Conservation (phyloP, 2,888 invertebrate species). For the Aphrophora alni region DNA sequence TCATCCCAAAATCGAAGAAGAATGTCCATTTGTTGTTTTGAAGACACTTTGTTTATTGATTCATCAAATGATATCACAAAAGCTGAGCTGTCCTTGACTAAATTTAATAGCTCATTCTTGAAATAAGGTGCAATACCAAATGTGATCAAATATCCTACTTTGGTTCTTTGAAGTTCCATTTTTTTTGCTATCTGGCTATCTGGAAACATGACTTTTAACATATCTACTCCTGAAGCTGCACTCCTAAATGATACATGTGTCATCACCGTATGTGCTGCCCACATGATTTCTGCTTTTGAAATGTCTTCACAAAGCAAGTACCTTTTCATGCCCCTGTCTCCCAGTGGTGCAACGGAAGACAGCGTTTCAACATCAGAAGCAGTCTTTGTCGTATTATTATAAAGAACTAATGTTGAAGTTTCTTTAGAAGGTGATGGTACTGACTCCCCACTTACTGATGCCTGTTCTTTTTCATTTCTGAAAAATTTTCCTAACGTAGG, state of each 20-base stretch:
- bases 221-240: conserved; percentile 10
- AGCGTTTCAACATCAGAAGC: too few relatives aligned
- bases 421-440: too few relatives aligned
- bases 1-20: too few relatives aligned
- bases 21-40: too few relatives aligned
- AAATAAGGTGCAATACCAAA: conserved; percentile 11
- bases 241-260: conserved; percentile 3
- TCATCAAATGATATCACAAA: conserved; percentile 20
- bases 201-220: neutral
- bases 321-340: conserved; percentile 7
- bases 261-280: conserved; percentile 4
- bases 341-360: neutral
- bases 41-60: neutral
- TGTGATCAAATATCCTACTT: neutral
- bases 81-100: neutral
- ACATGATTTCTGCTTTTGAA: conserved; percentile 9
- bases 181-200: conserved; percentile 6
- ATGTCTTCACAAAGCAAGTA: neutral
- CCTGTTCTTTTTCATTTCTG: too few relatives aligned
- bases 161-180: conserved; percentile 18
- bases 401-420: too few relatives aligned
- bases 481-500: too few relatives aligned
- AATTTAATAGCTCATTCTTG: neutral
- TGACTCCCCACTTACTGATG: too few relatives aligned
- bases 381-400: too few relatives aligned